Evolutionary conservation across 2,888 invertebrate species (phyloP), one percentile per base, ranked within the genome.

Genomic region (Drosophila nigricruria): DNA sequence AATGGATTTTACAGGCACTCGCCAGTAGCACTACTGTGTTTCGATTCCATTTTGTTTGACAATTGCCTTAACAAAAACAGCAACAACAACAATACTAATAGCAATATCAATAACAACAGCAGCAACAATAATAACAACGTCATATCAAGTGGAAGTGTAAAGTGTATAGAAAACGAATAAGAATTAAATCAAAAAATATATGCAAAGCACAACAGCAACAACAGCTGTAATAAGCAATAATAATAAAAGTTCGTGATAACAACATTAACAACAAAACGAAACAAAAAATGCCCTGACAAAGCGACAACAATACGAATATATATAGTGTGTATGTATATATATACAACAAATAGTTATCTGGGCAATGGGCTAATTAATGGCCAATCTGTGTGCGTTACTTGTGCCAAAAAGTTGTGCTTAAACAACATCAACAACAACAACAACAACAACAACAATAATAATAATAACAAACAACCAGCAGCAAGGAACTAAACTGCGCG

Each of bases 121-220:
- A 65, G 32, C 75, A 64, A 50, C 53, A 68, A 50, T 47, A 67
- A 32, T 32, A 60, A 42, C 43, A 50, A 63, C 20, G 36, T 57
- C 69, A 61, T 73, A 82, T 88, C 89, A 79, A 86, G 76, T 82
- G 87, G 73, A 81, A 78, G 73, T 82, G 77, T 72, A 68, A 73
- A 77, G 61, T 73, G 76, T 70, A 69, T 73, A 71, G 57, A 73
- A 86, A 79, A 69, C 68, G 70, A 85, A 73, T 70, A 52, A 63
- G 27, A 64, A 81, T 65, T 52, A 57, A 58, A 73, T 61, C n/a
- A 43, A 49, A 65, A 56, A 30, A 50, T 52, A 77, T 60, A 61
- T 58, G 57, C 54, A 65, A 68, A 56, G 58, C 58, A 59, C 43
- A 42, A 62, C 30, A 67, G 38, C 49, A 53, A 59, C 30, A 73